Conservation (phyloP, 2,113 vertebrate species). For the Tretioscincus oriximinensis region DNA sequence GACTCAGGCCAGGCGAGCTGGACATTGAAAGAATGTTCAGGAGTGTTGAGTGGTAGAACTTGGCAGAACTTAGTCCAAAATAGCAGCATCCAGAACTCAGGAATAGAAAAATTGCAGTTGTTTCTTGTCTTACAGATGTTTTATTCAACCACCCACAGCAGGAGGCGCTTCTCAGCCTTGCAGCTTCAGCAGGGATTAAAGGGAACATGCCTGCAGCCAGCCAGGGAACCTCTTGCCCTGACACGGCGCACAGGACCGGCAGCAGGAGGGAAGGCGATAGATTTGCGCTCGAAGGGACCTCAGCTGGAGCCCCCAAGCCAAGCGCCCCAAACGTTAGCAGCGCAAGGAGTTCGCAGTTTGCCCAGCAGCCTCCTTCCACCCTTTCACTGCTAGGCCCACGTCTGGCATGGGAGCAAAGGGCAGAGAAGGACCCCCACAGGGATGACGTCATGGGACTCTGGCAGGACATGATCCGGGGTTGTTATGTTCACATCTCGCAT, state of each 20-base stretch:
- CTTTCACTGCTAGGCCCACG: not conserved
- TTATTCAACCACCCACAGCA: slow-evolving; percentile 12
- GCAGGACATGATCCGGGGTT: too few relatives aligned
- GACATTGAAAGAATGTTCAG: too few relatives aligned
- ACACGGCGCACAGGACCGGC: not conserved
- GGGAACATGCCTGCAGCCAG: slow-evolving; percentile 3
- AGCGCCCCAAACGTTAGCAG: not conserved
- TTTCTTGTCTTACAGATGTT: too few relatives aligned
- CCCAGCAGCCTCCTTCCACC: not conserved
- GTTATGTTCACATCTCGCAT: too few relatives aligned
- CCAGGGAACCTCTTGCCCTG: not conserved
- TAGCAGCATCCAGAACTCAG: too few relatives aligned
- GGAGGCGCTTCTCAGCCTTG: not conserved
- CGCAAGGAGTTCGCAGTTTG: not conserved
- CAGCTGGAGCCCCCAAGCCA: not conserved
- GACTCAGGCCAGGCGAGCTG: too few relatives aligned
- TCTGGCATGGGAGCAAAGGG: not conserved
- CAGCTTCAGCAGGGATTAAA: slow-evolving; percentile 11
- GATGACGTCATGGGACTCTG: too few relatives aligned
- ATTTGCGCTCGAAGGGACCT: accelerated
- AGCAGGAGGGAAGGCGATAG: not conserved
- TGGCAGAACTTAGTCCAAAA: too few relatives aligned
- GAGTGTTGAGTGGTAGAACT: too few relatives aligned
- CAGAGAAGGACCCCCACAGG: not conserved
- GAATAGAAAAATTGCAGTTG: too few relatives aligned